A percentile compares a stretch with the other conserved stretches of the same genome.
phyloP scores from a whole-genome alignment of 53 echinoderm and acorn worm species.

The Stichopus horrens region DNA sequence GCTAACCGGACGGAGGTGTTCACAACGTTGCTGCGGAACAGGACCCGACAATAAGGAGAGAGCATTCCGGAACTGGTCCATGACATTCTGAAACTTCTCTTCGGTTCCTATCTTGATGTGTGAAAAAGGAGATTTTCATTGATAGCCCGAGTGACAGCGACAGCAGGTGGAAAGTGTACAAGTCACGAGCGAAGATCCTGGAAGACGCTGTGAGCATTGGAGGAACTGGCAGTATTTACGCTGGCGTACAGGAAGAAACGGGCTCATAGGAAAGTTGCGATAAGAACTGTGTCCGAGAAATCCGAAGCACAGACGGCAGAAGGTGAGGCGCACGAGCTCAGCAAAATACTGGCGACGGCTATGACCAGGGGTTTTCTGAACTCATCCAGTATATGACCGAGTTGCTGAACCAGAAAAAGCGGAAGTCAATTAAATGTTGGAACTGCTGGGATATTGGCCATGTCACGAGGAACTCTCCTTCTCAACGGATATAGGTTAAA shows the following conservation, averaged over 20 bases:
- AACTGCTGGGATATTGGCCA: constrained; percentile 36
- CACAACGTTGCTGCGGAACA: no score
- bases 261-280: no score
- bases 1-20: no score
- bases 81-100: constrained; percentile 26
- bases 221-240: constrained; percentile 50
- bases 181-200: constrained; percentile 41
- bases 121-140: constrained; percentile 53
- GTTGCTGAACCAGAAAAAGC: background rate
- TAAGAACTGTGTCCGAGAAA: no score
- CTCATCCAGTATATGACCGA: background rate
- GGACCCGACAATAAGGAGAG: constrained; percentile 26
- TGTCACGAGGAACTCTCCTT: constrained; percentile 1
- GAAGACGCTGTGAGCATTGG: constrained; percentile 56
- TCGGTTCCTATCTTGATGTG: constrained; percentile 45
- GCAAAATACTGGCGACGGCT: background rate
- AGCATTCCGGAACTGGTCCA: constrained; percentile 51
- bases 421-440: background rate
- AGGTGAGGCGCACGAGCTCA: background rate
- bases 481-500: background rate
- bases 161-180: constrained; percentile 45
- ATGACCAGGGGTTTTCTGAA: background rate
- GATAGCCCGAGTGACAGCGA: constrained; percentile 56
- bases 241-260: constrained; percentile 13
- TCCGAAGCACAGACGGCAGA: background rate